These are phyloP conservation scores for Myotis brandtii DNA, from an alignment of 2,113 vertebrate genomes.

Conservation along the genomic window DNA sequence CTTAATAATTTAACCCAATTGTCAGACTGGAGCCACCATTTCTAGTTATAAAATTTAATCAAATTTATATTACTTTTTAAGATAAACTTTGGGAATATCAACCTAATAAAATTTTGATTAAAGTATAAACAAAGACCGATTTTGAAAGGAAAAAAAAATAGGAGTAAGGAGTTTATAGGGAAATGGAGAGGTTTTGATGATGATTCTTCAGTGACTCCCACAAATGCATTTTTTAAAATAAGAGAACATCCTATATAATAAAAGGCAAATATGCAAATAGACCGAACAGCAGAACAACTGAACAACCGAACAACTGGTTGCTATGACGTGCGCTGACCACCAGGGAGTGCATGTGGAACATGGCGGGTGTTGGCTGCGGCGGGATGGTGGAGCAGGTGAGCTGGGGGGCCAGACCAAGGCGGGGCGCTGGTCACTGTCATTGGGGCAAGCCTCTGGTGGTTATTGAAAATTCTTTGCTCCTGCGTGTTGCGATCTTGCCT, in stretches of 20 bases:
- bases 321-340: too few species aligned
- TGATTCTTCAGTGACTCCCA: background rate
- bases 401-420: too few species aligned
- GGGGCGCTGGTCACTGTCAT: too few species aligned
- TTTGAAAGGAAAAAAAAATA: background rate
- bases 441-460: too few species aligned
- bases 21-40: slow-evolving; percentile 3
- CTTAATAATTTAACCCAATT: slow-evolving; percentile 27
- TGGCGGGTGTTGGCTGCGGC: too few species aligned
- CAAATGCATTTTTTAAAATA: slow-evolving; percentile 44
- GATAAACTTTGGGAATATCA: slow-evolving; percentile 37
- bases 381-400: too few species aligned
- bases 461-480: too few species aligned
- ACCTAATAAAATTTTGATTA: slow-evolving; percentile 42
- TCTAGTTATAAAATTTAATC: slow-evolving; percentile 37
- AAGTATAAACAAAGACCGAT: background rate
- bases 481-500: accelerated
- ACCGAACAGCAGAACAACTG: too few species aligned
- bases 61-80: slow-evolving; percentile 50
- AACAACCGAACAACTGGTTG: too few species aligned
- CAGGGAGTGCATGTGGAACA: too few species aligned
- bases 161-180: background rate
- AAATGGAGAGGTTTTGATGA: background rate
- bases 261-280: too few species aligned
- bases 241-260: too few species aligned